Percentiles rank a stretch among this genome's conserved stretches.
Conservation (phyloP, 2,888 invertebrate species). For the Strigamia transsilvanica region DNA sequence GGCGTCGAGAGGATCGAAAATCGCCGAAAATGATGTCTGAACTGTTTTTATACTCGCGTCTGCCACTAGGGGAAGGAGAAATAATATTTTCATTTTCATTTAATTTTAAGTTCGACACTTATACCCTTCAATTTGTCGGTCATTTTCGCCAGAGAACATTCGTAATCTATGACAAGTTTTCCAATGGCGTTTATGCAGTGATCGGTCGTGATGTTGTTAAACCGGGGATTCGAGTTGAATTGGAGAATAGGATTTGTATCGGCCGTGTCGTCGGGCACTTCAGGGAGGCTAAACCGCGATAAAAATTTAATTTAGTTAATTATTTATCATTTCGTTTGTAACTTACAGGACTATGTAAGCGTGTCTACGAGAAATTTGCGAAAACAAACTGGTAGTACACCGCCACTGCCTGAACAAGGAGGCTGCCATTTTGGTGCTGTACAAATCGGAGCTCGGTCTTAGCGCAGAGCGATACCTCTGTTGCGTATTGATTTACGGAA, state of each 20-base stretch:
- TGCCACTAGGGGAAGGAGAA: not conserved
- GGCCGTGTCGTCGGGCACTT: constrained; percentile 73
- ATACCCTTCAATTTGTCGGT: constrained; percentile 70
- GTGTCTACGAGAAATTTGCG: not conserved
- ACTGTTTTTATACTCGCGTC: constrained; percentile 58
- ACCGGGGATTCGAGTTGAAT: constrained; percentile 79
- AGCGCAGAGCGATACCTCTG: no score
- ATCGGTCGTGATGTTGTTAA: constrained; percentile 80
- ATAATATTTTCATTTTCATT: not conserved
- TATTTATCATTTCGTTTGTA: not conserved
- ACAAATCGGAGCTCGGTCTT: no score
- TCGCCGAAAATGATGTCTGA: constrained; percentile 72
- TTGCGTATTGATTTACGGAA: no score
- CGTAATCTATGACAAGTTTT: constrained; percentile 81
- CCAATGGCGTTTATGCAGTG: constrained; percentile 85
- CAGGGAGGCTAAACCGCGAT: constrained; percentile 66
- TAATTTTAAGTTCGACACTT: not conserved
- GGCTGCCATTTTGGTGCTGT: constrained; percentile 16
- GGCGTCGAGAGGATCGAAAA: constrained; percentile 79
- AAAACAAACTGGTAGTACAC: not conserved
- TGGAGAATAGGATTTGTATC: constrained; percentile 79
- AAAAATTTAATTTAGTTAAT: not conserved
- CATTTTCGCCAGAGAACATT: constrained; percentile 75
- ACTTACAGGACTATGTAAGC: not conserved
- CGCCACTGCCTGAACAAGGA: constrained; percentile 31